Evolutionary conservation across 2,888 invertebrate species (phyloP), one percentile per base, ranked within the genome.

Genomic region (Tethea ocularis): DNA sequence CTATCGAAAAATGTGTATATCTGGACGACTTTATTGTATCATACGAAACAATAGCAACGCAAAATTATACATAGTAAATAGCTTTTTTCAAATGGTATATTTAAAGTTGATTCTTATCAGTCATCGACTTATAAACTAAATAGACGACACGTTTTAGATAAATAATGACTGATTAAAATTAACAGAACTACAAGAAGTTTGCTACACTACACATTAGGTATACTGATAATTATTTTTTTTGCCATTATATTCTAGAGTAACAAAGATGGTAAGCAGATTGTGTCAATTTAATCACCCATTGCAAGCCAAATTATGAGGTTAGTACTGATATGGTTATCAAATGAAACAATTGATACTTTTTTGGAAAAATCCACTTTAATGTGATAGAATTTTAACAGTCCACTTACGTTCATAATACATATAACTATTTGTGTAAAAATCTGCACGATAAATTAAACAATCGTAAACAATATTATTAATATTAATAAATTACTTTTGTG

Each of bases 361-460:
- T 78, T 68, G 64, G 75, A 81, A 81, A 75, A 74, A 72, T 61
- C 71, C 61, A 63, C 67, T 62, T 90, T 91, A 91, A 90, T 90
- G 87, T 88, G 88, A 89, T 87, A 87, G 74, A 89, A 90, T 85
- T 88, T 86, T 77, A 90, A 91, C 91, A 91, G 86, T 91, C 90
- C 88, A 90, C 89, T 91, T 90, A 91, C 89, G 64, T 78, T 75
- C 66, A 78, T 77, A 80, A 69, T 69, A 38, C n/a, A 38, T 33
- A 80, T 72, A n/a, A n/a, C n/a, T n/a, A 74, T 68, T 68, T 72
- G 63, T 67, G 71, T 74, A 63, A 73, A 74, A 72, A 67, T 60
- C 64, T 71, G 71, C 75, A 76, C 67, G 72, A 75, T 76, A 74
- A 63, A 64, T 64, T 46, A 59, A 53, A 56, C 51, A 57, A 36